Evolutionary conservation across 2,888 invertebrate genomes (phyloP).

Genomic region (Philopedon plagiatum): DNA sequence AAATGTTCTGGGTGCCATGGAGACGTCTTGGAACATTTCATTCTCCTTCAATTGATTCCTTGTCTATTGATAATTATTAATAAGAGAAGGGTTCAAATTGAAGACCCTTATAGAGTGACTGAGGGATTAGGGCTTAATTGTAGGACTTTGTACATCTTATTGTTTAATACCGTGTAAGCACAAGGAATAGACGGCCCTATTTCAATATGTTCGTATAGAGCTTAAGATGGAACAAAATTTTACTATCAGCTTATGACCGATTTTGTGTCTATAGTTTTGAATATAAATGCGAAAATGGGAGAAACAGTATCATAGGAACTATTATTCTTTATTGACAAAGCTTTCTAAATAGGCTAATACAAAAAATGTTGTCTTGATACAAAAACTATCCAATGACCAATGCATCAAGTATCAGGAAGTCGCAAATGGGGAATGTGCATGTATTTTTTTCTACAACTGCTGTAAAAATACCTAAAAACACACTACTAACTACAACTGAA

Average conservation of each 20-base stretch:
- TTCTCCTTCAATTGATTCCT: constrained; percentile 12
- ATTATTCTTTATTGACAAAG: too few relatives aligned
- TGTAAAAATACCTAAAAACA: too few relatives aligned
- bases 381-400: too few relatives aligned
- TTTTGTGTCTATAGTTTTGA: too few relatives aligned
- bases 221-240: background rate
- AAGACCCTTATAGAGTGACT: constrained; percentile 16
- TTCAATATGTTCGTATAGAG: constrained; percentile 10
- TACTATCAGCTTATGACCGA: background rate
- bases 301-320: too few relatives aligned
- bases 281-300: too few relatives aligned
- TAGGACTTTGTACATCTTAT: constrained; percentile 28
- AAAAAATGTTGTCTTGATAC: too few relatives aligned
- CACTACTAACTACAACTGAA: too few relatives aligned
- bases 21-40: constrained; percentile 3
- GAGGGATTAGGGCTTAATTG: constrained; percentile 21
- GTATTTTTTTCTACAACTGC: too few relatives aligned
- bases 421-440: too few relatives aligned
- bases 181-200: constrained; percentile 8
- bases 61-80: constrained; percentile 30
- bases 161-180: constrained; percentile 20
- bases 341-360: too few relatives aligned
- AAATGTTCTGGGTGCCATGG: constrained; percentile 21
- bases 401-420: too few relatives aligned
- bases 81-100: constrained; percentile 22